Evolutionary conservation across 2,113 vertebrate genomes (phyloP).

Genomic region (Otis tarda): DNA sequence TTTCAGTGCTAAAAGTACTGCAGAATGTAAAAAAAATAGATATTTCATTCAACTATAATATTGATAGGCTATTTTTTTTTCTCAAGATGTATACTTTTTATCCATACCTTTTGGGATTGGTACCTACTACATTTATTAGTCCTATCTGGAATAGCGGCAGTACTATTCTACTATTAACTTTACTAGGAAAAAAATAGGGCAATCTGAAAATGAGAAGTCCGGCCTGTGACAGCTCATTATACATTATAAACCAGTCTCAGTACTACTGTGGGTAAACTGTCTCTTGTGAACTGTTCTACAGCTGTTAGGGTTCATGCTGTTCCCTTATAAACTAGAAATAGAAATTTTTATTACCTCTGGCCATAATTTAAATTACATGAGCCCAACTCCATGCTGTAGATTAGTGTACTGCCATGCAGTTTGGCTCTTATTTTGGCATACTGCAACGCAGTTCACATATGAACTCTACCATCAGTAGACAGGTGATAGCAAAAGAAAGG

Average conservation of each 20-base stretch:
- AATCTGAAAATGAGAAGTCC: slow-evolving; percentile 12
- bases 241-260: slow-evolving; percentile 25
- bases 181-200: background rate
- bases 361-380: slow-evolving; percentile 54
- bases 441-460: background rate
- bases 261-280: slow-evolving; percentile 33
- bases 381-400: background rate
- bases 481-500: background rate
- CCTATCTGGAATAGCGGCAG: background rate
- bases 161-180: background rate
- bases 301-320: slow-evolving; percentile 47
- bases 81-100: background rate
- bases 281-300: slow-evolving; percentile 55
- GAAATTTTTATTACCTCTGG: slow-evolving; percentile 58
- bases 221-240: slow-evolving; percentile 21
- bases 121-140: background rate
- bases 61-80: background rate
- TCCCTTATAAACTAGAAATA: slow-evolving; percentile 50
- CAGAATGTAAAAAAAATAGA: background rate
- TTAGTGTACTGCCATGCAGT: background rate
- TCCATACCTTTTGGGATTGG: background rate
- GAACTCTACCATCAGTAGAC: background rate
- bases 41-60: background rate
- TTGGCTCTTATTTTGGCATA: background rate
- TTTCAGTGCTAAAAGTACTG: background rate